A percentile compares a stretch with the other conserved stretches of the same genome.
Evolutionary conservation across 1,140 invertebrate species (phyloP).

Genomic region (Cydia pomonella): DNA sequence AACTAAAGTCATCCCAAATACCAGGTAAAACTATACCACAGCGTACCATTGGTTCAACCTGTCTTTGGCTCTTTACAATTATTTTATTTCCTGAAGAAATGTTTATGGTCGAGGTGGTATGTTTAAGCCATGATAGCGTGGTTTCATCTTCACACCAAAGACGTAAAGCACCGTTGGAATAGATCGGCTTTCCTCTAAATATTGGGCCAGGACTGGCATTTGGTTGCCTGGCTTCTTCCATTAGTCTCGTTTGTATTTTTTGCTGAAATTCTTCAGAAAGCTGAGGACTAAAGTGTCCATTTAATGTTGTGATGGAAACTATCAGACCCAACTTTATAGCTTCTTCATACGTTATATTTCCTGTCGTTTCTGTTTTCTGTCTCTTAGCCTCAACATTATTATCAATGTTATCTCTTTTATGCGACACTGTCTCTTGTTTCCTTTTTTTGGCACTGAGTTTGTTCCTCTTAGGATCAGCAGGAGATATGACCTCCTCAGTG

Average conservation of each 20-base stretch:
- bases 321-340: neutral
- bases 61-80: neutral
- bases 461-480: neutral
- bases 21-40: neutral
- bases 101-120: neutral
- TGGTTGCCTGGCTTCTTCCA: neutral
- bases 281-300: neutral
- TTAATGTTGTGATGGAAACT: neutral
- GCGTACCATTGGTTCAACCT: neutral
- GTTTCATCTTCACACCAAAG: neutral
- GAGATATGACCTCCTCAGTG: neutral
- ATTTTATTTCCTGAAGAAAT: neutral
- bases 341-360: neutral
- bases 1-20: neutral
- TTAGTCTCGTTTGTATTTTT: neutral
- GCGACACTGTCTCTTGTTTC: neutral
- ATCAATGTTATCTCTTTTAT: neutral
- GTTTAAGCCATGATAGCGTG: neutral
- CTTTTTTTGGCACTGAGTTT: neutral
- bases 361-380: neutral
- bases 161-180: neutral
- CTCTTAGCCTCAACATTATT: neutral
- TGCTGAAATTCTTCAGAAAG: constrained; percentile 6
- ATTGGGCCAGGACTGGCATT: neutral
- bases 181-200: neutral